Percentiles rank a stretch among this genome's conserved stretches.
Conservation (phyloP, 2,888 invertebrate species). For the Thyatira batis region DNA sequence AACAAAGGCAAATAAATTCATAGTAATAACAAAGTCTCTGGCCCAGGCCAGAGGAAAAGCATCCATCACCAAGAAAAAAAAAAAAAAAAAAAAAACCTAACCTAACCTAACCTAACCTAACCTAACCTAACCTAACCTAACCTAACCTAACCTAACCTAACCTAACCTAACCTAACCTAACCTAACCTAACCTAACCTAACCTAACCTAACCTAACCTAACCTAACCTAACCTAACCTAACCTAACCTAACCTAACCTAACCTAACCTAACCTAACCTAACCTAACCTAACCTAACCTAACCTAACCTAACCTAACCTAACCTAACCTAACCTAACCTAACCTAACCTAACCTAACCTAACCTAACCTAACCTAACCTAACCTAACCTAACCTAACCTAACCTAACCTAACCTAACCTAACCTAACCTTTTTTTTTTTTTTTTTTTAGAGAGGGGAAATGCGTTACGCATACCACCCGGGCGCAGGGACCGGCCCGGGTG, state of each 20-base stretch:
- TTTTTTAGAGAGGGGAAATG: too few species aligned
- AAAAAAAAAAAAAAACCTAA: too few species aligned
- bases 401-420: constrained; percentile 15
- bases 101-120: constrained; percentile 16
- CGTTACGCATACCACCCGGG: too few species aligned
- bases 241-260: too few species aligned
- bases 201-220: constrained; percentile 12
- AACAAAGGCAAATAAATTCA: too few species aligned
- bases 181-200: constrained; percentile 11
- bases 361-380: constrained; percentile 11
- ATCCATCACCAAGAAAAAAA: too few species aligned
- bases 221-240: too few species aligned
- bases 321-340: constrained; percentile 1
- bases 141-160: constrained; percentile 11
- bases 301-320: background rate
- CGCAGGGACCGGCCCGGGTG: too few species aligned
- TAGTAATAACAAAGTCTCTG: too few species aligned
- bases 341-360: constrained; percentile 2
- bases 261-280: too few species aligned
- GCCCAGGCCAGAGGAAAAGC: too few species aligned
- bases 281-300: constrained; percentile 5
- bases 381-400: constrained; percentile 15
- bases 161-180: constrained; percentile 11
- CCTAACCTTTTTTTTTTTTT: constrained; percentile 13
- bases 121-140: constrained; percentile 19